A percentile compares a stretch with the other conserved stretches of the same genome.
Evolutionary conservation across 2,888 invertebrate species (phyloP).

Genomic region (Melanchra persicariae): DNA sequence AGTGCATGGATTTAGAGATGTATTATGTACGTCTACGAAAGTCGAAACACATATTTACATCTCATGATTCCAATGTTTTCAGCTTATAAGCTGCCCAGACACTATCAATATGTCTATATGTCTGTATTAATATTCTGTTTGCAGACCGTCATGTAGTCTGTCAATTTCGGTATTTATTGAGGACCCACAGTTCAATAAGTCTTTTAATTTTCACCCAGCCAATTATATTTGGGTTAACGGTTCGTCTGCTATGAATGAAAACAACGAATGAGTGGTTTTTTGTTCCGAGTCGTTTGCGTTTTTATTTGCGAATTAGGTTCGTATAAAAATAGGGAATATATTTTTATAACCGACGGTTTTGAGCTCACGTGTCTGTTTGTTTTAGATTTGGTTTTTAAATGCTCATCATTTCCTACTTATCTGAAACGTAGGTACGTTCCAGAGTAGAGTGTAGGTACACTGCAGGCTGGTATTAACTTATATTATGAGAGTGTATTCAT

Average conservation of each 20-base stretch:
- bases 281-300: constrained; percentile 53
- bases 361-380: constrained; percentile 8
- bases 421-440: too few relatives aligned
- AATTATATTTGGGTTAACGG: constrained; percentile 58
- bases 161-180: constrained; percentile 55
- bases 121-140: constrained; percentile 6
- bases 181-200: constrained; percentile 45
- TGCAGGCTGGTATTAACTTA: neutral
- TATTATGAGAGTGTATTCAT: neutral
- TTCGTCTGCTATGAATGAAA: constrained; percentile 60
- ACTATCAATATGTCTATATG: neutral
- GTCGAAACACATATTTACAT: neutral
- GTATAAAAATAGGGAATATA: constrained; percentile 45
- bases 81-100: too few relatives aligned
- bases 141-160: constrained; percentile 8
- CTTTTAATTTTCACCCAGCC: constrained; percentile 46
- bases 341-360: constrained; percentile 36
- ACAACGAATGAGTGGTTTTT: constrained; percentile 59
- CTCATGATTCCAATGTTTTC: neutral
- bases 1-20: neutral
- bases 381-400: constrained; percentile 21
- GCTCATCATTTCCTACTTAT: neutral
- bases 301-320: constrained; percentile 62
- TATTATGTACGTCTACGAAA: neutral
- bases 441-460: too few relatives aligned